Evolutionary conservation across 2,113 vertebrate species (phyloP), one percentile per base, ranked within the genome.

Genomic region (Aptenodytes patagonicus): DNA sequence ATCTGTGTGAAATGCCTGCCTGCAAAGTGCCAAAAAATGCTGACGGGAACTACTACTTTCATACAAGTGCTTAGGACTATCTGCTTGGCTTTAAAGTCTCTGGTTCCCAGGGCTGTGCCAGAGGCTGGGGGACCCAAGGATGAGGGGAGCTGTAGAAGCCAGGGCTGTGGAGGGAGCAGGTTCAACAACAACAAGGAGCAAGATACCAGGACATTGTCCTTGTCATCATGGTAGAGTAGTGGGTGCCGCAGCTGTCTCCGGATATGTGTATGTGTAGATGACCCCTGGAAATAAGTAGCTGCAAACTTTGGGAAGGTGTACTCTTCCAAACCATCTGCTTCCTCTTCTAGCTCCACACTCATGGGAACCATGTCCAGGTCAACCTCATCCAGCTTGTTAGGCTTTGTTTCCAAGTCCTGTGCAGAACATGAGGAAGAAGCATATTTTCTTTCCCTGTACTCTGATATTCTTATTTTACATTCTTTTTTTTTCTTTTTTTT

Each of bases 261-360:
- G 87, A 99, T 98, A 58, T 99, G 97, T 0, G 97, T 98, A 78
- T 99, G 97, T 8, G 98, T 98, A 70, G 99, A 98, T 1, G 98
- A 98, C 10, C 99, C 99, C 96, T 99, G 99, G 97, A 99, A 99
- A 97, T 99, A 99, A 93, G 99, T 99, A 40, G 98, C 98, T 72
- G 99, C 99, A 83, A 99, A 99, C 89, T 99, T 99, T 93, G 98
- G 97, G 94, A 99, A 99, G 60, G 99, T 98, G 83, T 99, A 99
- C 49, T 99, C 98, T 18, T 98, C 98, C 96, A 99, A 97, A 81
- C 97, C 98, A 9, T 98, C 97, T 8, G 96, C 95, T 13, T 99
- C 98, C 32, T 99, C 98, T 31, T 99, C 98, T 7, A 98, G 86
- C 31, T 98, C 96, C 68, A 98, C 95, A 13, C 98, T 96, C 93